Evolutionary conservation across 1,140 invertebrate genomes (phyloP).

Genomic region (Rhagoletis zephyria): DNA sequence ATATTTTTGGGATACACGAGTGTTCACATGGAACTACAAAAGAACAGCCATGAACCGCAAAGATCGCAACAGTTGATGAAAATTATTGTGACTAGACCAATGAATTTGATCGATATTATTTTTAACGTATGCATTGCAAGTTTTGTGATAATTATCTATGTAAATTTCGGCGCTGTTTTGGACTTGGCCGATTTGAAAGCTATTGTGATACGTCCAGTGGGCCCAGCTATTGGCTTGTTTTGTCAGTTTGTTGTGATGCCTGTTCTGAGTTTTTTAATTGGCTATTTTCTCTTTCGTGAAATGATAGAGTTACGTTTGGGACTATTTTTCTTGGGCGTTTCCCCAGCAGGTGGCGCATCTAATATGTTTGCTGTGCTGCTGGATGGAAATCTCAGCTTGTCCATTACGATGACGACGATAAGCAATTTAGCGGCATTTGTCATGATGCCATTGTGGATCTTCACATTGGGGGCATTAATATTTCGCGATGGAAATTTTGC

Average conservation of each 20-base stretch:
- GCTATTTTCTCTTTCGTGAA: constrained; percentile 81
- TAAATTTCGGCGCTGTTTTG: constrained; percentile 93
- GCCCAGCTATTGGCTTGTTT: constrained; percentile 86
- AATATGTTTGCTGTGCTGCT: constrained; percentile 94
- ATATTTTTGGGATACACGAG: constrained; percentile 57
- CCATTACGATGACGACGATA: constrained; percentile 93
- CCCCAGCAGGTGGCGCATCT: constrained; percentile 93
- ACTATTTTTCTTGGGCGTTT: constrained; percentile 91
- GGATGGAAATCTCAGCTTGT: constrained; percentile 90
- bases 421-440: constrained; percentile 89
- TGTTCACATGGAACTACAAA: constrained; percentile 56
- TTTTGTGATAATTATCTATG: constrained; percentile 87
- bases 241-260: constrained; percentile 93
- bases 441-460: constrained; percentile 97
- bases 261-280: constrained; percentile 85
- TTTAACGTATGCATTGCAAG: constrained; percentile 84
- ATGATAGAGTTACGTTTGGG: constrained; percentile 84
- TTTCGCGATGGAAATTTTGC: constrained; percentile 80
- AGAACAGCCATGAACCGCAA: constrained; percentile 3
- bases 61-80: constrained; percentile 70
- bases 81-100: constrained; percentile 78
- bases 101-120: constrained; percentile 79
- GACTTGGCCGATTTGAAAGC: constrained; percentile 82
- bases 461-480: constrained; percentile 89
- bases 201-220: constrained; percentile 81